These are phyloP conservation scores for Neodon shergylaensis DNA, from an alignment of 2,113 vertebrate genomes.

Conservation along the genomic window DNA sequence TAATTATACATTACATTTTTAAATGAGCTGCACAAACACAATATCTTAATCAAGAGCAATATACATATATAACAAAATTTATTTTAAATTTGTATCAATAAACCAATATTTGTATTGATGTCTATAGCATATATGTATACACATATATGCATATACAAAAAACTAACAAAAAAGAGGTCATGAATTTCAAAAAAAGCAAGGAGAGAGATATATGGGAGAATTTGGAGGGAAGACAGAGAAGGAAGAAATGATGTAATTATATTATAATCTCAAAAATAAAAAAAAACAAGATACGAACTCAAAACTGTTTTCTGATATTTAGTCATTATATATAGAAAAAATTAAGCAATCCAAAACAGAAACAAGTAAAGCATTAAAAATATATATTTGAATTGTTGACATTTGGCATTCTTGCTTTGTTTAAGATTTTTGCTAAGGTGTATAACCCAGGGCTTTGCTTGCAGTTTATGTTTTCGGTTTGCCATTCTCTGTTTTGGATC, in stretches of 20 bases:
- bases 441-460: not conserved
- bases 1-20: no score
- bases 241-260: not conserved
- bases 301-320: not conserved
- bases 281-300: not conserved
- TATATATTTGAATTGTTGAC: constrained; percentile 34
- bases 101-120: no score
- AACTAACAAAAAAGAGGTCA: not conserved
- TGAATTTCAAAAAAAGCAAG: not conserved
- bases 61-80: no score
- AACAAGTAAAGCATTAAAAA: not conserved
- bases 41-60: no score
- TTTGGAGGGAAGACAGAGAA: not conserved
- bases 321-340: not conserved
- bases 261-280: not conserved
- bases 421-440: constrained; percentile 24
- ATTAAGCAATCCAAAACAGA: not conserved
- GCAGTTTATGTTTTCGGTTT: constrained; percentile 14
- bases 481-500: not conserved
- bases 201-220: not conserved
- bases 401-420: not conserved
- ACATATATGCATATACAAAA: not conserved
- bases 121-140: not conserved
- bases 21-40: no score
- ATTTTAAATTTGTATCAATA: no score